phyloP scores from a whole-genome alignment of 2,113 vertebrate species.

The Salvelinus fontinalis region DNA sequence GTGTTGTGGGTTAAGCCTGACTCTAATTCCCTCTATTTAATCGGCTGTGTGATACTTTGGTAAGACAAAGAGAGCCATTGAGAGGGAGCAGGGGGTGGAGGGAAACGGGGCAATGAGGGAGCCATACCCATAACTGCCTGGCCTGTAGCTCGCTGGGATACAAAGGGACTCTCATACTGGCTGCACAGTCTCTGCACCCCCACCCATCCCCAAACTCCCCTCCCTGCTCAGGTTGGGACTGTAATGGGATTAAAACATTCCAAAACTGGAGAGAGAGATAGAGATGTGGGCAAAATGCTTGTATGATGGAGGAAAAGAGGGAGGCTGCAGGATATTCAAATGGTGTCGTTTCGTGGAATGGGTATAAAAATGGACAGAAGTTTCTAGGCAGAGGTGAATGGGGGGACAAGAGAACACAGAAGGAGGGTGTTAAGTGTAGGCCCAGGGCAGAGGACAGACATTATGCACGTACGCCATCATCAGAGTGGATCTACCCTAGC shows the following conservation, averaged over 20 bases:
- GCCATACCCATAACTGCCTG: slow-evolving; percentile 60
- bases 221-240: slow-evolving; percentile 28
- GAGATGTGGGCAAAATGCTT: background rate
- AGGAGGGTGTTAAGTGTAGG: background rate
- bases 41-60: slow-evolving; percentile 77
- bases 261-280: slow-evolving; percentile 10
- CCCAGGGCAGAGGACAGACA: background rate
- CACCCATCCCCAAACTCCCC: slow-evolving; percentile 15
- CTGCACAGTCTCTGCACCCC: slow-evolving; percentile 31
- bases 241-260: slow-evolving; percentile 44
- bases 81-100: slow-evolving; percentile 46
- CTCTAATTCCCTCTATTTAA: slow-evolving; percentile 77
- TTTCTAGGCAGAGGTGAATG: background rate
- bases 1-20: slow-evolving; percentile 60
- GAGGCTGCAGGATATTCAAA: background rate
- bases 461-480: background rate
- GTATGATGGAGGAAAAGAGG: background rate
- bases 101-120: slow-evolving; percentile 50
- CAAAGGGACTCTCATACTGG: slow-evolving; percentile 68
- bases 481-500: background rate
- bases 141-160: slow-evolving; percentile 64
- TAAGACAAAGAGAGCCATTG: slow-evolving; percentile 78
- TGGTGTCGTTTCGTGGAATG: background rate
- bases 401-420: background rate
- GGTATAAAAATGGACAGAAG: background rate